Evolutionary conservation across 2,888 invertebrate species (phyloP).

Genomic region (Patella depressa): DNA sequence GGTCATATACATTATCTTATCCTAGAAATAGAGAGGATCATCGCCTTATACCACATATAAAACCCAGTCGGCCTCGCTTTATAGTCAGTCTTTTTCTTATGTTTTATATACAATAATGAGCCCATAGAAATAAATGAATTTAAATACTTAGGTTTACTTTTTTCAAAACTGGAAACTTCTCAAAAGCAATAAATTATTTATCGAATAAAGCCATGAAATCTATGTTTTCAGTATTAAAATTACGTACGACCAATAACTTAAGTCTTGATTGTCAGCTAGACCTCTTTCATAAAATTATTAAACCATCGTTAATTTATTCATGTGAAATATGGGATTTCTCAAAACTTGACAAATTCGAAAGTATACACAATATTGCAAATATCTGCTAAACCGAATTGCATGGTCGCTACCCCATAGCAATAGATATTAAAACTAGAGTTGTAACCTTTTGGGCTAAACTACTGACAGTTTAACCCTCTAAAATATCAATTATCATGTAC

Average conservation of each 20-base stretch:
- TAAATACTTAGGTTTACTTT: background rate
- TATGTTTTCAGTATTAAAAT: background rate
- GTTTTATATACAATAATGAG: too few species aligned
- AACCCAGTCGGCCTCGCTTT: too few species aligned
- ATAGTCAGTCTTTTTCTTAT: too few species aligned
- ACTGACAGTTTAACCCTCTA: too few species aligned
- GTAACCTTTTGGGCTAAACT: too few species aligned
- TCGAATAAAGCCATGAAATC: background rate
- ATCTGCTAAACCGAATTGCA: background rate
- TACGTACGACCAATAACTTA: background rate
- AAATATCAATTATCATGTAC: too few species aligned
- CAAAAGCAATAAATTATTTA: background rate
- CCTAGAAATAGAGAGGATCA: too few species aligned
- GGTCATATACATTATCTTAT: too few species aligned
- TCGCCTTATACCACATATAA: too few species aligned
- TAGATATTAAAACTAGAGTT: too few species aligned
- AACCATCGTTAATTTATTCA: background rate
- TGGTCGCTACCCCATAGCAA: too few species aligned
- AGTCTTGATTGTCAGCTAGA: conserved; percentile 9
- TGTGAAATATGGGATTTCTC: background rate
- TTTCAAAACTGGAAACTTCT: background rate
- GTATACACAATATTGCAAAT: conserved; percentile 13
- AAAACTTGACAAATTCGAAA: background rate
- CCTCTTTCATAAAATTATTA: background rate
- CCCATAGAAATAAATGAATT: too few species aligned